Base-by-base conservation (phyloP, 2,797 vertebrate species). In the Myotis myotis region DNA sequence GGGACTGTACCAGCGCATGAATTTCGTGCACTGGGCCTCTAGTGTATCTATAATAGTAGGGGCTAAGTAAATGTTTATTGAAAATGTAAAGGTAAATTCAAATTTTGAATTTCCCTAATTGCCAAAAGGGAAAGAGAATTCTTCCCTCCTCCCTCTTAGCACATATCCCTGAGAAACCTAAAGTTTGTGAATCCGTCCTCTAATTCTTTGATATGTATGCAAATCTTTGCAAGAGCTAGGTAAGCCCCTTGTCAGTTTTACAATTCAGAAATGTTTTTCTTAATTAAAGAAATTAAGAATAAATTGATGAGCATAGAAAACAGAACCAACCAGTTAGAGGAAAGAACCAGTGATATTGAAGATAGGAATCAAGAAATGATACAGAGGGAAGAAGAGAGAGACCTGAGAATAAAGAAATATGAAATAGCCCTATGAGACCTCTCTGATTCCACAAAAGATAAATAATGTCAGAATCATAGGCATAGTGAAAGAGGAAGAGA, bases 201-300 rank as follows among this genome's bases (percentile, higher is more conserved):
- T 70, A 82, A 85, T 28, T 33, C 25, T 93, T 85, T 85, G 33
- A 85, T 90, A 19, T 55, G 7, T 30, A 76, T 49, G 3, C 64
- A 87, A 92, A 72, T 85, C 22, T 71, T 84, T 68, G 33, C 60
- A 94, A 94, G 60, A 41, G n/a, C 44, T 84, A 76, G 49, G 44
- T 87, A 76, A 92, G 5, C 22, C 15, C 28, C 57, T 57, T 75
- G 12, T 13, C 44, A 75, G 19, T 25, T 81, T 84, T 87, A 84
- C 11, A 89, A 68, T 66, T 60, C 68, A 55, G 23, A 5, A 49
- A 30, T 93, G 1, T 55, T 95, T 95, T 53, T 60, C 25, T 87
- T 62, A 78, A 20, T 55, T 55, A 55, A 55, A 55, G 53, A 55
- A 55, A 8, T 55, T 55, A 55, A 55, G 53, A 55, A 20, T 55